Evolutionary conservation across 2,888 invertebrate species (phyloP), one percentile per base, ranked within the genome.

Genomic region (Hypselothyrea guttata): DNA sequence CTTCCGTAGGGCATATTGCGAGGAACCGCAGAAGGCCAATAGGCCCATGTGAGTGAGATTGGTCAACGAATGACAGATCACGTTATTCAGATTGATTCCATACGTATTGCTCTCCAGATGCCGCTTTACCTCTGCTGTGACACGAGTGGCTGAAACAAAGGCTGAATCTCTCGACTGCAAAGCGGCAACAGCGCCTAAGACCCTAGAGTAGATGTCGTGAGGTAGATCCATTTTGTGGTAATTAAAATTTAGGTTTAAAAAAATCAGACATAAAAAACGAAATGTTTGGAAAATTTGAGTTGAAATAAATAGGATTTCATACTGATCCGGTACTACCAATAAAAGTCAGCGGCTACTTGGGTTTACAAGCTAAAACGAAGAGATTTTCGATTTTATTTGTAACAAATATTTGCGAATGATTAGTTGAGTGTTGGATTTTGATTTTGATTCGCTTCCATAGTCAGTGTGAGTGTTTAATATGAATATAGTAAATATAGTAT

Each of bases 211-310:
- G n/a, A n/a, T n/a, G n/a, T n/a, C n/a, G n/a, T n/a, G n/a, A 45
- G 73, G 71, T 0, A 81, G 79, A 59, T 84, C 81, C 0, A 86
- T 48, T 33, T 71, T 69, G 33, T 71, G n/a, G n/a, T n/a, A n/a
- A n/a, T n/a, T n/a, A n/a, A n/a, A n/a, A n/a, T n/a, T n/a, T n/a
- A n/a, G n/a, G n/a, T n/a, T n/a, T n/a, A n/a, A n/a, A n/a, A n/a
- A n/a, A n/a, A n/a, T n/a, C n/a, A n/a, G n/a, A n/a, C n/a, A n/a
- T n/a, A n/a, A n/a, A n/a, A n/a, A n/a, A n/a, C n/a, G n/a, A n/a
- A n/a, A n/a, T n/a, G n/a, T n/a, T n/a, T n/a, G n/a, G n/a, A n/a
- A n/a, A n/a, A n/a, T n/a, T n/a, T n/a, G n/a, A n/a, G n/a, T n/a
- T n/a, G n/a, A n/a, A n/a, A n/a, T n/a, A n/a, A n/a, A n/a, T n/a